phyloP scores from a whole-genome alignment of 1,140 invertebrate genomes.

The Matsumurasca onukii region DNA sequence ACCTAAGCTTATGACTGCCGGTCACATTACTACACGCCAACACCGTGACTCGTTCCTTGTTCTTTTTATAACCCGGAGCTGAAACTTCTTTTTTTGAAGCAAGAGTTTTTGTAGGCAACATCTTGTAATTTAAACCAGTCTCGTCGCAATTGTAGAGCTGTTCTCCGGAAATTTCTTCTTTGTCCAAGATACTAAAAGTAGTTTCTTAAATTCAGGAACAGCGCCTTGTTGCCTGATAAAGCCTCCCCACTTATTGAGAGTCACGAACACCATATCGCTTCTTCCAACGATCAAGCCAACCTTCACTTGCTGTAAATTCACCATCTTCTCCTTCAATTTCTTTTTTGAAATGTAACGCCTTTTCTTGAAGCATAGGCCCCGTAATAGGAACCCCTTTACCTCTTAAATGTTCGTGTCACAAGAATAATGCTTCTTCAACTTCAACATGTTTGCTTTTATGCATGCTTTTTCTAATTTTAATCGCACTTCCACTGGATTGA shows the following conservation, averaged over 20 bases:
- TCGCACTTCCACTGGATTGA: neutral
- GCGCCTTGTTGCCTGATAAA: conserved; percentile 1
- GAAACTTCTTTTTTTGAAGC: conserved; percentile 28
- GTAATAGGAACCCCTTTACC: conserved; percentile 11
- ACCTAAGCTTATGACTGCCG: conserved; percentile 19
- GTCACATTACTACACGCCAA: conserved; percentile 40
- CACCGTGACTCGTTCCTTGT: conserved; percentile 17
- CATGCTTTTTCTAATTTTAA: conserved; percentile 32
- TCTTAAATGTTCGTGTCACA: neutral
- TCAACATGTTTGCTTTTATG: neutral
- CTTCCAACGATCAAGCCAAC: conserved; percentile 42
- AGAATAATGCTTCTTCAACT: conserved; percentile 12
- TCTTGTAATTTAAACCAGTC: conserved; percentile 43
- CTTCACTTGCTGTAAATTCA: conserved; percentile 41
- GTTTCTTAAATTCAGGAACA: neutral
- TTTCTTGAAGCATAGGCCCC: neutral
- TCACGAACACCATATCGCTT: conserved; percentile 36
- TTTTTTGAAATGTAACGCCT: conserved; percentile 15
- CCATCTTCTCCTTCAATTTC: conserved; percentile 30
- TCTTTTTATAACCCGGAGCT: conserved; percentile 15
- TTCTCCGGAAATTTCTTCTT: conserved; percentile 13
- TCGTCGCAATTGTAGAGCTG: conserved; percentile 46
- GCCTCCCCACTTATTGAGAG: neutral
- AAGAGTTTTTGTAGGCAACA: conserved; percentile 41
- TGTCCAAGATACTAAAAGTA: neutral